phyloP scores from a whole-genome alignment of 2,888 invertebrate genomes.

The Drosophila diplacantha region DNA sequence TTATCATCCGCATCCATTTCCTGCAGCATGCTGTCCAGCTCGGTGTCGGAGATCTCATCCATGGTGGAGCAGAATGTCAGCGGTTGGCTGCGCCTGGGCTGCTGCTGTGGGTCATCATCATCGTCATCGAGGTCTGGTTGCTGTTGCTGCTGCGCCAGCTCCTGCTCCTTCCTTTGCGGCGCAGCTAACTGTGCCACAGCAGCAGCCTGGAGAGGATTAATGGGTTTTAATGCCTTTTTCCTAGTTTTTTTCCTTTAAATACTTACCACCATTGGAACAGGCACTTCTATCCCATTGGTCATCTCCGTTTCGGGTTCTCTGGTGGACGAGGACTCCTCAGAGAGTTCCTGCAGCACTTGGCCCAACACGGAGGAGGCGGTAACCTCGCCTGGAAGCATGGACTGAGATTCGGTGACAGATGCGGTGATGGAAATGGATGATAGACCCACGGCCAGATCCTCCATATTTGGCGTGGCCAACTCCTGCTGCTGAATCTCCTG shows the following conservation, averaged over 20 bases:
- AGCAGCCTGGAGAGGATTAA: neutral
- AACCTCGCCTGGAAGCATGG: slow-evolving; percentile 63
- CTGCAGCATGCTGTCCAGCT: slow-evolving; percentile 77
- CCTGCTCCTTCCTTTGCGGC: neutral
- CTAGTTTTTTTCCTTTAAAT: neutral
- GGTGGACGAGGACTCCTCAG: slow-evolving; percentile 53
- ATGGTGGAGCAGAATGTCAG: slow-evolving; percentile 78
- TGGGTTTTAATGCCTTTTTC: neutral
- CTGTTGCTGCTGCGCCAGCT: neutral
- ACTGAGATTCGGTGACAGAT: slow-evolving; percentile 60
- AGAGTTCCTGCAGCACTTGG: slow-evolving; percentile 67
- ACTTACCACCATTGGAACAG: slow-evolving; percentile 25
- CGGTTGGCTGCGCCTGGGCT: slow-evolving; percentile 57
- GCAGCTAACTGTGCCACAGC: neutral
- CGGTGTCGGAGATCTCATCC: slow-evolving; percentile 78
- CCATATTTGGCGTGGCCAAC: slow-evolving; percentile 44
- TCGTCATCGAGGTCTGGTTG: slow-evolving; percentile 2
- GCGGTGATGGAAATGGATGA: slow-evolving; percentile 75
- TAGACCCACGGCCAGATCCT: slow-evolving; percentile 74
- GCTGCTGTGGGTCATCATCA: slow-evolving; percentile 17
- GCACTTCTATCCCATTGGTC: slow-evolving; percentile 24
- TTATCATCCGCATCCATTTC: slow-evolving; percentile 76
- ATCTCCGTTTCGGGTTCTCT: slow-evolving; percentile 48
- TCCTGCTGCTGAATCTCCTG: neutral
- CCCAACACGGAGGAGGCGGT: slow-evolving; percentile 68